Evolutionary conservation across 2,888 invertebrate species (phyloP).

Genomic region (Odontocolon sp.): DNA sequence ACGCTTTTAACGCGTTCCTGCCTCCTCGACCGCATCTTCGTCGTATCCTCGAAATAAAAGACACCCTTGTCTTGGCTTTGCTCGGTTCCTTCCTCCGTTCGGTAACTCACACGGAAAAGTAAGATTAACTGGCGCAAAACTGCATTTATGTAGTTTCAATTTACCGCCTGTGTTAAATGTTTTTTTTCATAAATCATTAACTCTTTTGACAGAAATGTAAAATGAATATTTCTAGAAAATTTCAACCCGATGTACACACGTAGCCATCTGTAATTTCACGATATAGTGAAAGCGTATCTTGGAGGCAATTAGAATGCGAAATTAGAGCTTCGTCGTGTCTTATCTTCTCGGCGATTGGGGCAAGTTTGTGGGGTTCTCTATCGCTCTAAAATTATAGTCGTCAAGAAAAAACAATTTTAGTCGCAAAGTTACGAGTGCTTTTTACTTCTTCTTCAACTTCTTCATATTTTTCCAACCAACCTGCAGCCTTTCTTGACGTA

Average conservation of each 20-base stretch:
- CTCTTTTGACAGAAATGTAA: no score
- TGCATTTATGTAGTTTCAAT: background rate
- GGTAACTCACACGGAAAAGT: background rate
- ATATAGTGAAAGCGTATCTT: conserved; percentile 4
- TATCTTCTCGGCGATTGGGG: conserved; percentile 21
- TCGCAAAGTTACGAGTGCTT: conserved; percentile 39
- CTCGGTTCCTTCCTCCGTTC: conserved; percentile 7
- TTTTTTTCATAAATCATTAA: background rate
- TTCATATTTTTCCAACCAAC: background rate
- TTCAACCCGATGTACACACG: background rate
- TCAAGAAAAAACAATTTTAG: conserved; percentile 20
- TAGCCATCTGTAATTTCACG: background rate
- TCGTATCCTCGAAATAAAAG: conserved; percentile 26
- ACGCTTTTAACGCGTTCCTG: conserved; percentile 35
- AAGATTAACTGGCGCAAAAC: background rate
- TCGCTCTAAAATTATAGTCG: conserved; percentile 12
- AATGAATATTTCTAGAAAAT: background rate
- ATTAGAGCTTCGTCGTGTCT: conserved; percentile 47
- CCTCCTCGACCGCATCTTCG: conserved; percentile 30
- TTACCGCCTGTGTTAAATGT: no score
- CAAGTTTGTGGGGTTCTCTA: background rate
- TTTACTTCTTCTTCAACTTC: background rate
- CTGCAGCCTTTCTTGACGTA: conserved; percentile 9
- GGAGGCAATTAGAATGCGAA: conserved; percentile 27
- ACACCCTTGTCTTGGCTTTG: background rate